phyloP scores from a whole-genome alignment of 2,797 vertebrate species.

The Eulemur mongoz region DNA sequence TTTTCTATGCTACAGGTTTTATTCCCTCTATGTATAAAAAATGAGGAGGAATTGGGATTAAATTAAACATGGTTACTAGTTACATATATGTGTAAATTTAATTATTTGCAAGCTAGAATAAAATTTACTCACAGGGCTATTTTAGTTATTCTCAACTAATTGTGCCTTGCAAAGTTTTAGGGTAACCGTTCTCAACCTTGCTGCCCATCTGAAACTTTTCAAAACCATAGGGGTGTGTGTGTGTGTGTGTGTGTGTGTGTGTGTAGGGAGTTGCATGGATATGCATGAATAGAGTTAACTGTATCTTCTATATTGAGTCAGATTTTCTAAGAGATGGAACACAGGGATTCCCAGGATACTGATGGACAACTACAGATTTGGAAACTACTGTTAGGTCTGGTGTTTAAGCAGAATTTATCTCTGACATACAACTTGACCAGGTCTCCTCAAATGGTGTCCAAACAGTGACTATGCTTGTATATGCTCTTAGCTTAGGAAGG shows the following conservation, averaged over 20 bases:
- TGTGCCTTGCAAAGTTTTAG: background rate
- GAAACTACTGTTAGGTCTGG: background rate
- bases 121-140: background rate
- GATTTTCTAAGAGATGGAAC: background rate
- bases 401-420: background rate
- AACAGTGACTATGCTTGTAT: background rate
- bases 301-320: background rate
- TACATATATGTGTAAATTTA: background rate
- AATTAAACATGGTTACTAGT: background rate
- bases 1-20: background rate
- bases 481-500: background rate
- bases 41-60: background rate
- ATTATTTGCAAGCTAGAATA: slow-evolving; percentile 12
- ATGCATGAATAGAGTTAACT: background rate
- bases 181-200: background rate
- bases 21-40: slow-evolving; percentile 2
- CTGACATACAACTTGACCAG: background rate
- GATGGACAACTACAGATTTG: background rate
- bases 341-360: background rate
- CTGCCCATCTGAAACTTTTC: background rate
- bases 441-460: background rate
- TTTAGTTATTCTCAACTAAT: slow-evolving; percentile 8
- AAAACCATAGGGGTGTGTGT: background rate
- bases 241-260: background rate
- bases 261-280: background rate